Conservation (phyloP, 2,113 vertebrate species). For the Jaculus jaculus region DNA sequence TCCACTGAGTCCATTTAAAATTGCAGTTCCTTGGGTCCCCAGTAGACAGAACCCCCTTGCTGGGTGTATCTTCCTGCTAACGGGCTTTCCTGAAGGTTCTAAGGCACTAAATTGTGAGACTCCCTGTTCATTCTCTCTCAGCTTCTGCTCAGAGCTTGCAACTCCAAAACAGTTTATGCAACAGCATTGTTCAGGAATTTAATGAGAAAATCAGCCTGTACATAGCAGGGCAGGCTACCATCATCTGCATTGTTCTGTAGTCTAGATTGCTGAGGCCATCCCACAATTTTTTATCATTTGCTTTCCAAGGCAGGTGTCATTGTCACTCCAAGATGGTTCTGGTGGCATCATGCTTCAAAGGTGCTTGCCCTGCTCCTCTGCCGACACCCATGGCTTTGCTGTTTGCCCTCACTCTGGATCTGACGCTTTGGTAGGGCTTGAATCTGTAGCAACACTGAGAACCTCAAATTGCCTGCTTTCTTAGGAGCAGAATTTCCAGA, state of each 20-base stretch:
- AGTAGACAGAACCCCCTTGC: not conserved
- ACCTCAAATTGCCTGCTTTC: not conserved
- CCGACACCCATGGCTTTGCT: not conserved
- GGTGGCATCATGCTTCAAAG: not conserved
- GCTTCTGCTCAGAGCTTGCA: not conserved
- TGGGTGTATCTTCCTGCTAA: not conserved
- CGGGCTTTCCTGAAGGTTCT: not conserved
- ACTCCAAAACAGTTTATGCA: not conserved
- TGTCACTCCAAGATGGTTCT: not conserved
- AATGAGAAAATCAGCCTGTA: not conserved
- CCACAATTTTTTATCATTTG: not conserved
- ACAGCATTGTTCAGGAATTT: not conserved
- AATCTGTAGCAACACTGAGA: not conserved
- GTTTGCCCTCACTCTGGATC: not conserved
- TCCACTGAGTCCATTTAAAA: not conserved
- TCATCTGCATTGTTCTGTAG: not conserved
- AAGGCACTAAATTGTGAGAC: not conserved
- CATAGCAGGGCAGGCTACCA: not conserved
- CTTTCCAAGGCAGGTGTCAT: not conserved
- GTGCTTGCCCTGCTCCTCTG: not conserved
- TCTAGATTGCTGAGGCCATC: not conserved
- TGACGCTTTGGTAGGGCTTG: not conserved
- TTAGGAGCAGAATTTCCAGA: not conserved
- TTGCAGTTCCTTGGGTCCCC: not conserved
- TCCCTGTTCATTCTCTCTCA: not conserved